Evolutionary conservation across 1,140 invertebrate species (phyloP).

Genomic region (Harpegnathos saltator): DNA sequence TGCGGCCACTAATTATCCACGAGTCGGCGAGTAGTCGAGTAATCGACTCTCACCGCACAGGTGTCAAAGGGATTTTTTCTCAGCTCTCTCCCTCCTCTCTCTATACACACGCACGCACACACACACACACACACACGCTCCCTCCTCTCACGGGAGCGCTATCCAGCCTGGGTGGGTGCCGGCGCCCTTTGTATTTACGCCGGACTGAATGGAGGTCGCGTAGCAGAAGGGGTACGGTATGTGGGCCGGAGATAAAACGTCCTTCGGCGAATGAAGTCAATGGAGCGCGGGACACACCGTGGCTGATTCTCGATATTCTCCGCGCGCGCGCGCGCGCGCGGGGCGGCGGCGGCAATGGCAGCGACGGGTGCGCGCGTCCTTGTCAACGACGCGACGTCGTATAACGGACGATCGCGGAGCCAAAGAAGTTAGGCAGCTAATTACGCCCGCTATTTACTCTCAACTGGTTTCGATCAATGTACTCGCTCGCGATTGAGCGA

Average conservation of each 20-base stretch:
- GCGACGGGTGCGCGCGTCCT: not conserved
- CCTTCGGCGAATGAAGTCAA: slow-evolving; percentile 78
- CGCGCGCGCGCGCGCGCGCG: not conserved
- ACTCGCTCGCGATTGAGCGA: no score
- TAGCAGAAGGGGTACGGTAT: slow-evolving; percentile 69
- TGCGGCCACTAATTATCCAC: slow-evolving; percentile 14
- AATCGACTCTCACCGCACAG: slow-evolving; percentile 54
- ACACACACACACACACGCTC: no score
- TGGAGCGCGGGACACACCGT: slow-evolving; percentile 65
- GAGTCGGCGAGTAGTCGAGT: slow-evolving; percentile 46
- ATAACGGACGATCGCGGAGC: slow-evolving; percentile 4
- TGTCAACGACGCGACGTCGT: not conserved
- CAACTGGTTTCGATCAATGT: slow-evolving; percentile 32
- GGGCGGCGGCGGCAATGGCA: no score
- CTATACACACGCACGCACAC: no score
- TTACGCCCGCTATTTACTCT: slow-evolving; percentile 40
- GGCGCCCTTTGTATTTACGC: slow-evolving; percentile 58
- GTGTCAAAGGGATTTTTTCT: slow-evolving; percentile 53
- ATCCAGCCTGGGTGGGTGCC: slow-evolving; percentile 57
- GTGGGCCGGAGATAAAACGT: slow-evolving; percentile 76
- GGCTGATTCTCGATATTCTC: slow-evolving; percentile 54
- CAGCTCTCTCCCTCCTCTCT: slow-evolving; percentile 12
- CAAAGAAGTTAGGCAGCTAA: slow-evolving; percentile 46
- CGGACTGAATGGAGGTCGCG: slow-evolving; percentile 77
- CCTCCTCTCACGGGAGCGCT: slow-evolving; percentile 19